phyloP scores from a whole-genome alignment of 2,797 vertebrate genomes.

The Aulostomus chinensis region DNA sequence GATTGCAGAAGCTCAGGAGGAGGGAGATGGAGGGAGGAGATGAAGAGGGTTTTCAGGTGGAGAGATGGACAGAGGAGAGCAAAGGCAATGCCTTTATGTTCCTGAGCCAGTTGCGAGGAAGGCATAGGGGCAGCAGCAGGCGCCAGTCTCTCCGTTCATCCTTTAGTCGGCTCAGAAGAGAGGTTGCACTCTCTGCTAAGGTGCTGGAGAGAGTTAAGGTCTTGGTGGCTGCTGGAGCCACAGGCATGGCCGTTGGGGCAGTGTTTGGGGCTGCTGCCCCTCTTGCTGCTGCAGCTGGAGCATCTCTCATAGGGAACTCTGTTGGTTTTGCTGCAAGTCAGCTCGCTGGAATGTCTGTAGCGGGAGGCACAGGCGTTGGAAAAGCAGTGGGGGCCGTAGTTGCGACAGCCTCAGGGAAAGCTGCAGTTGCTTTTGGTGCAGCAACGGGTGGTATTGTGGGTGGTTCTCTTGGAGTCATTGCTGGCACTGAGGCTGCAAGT shows the following conservation, averaged over 20 bases:
- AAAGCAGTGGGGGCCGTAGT: constrained; percentile 74
- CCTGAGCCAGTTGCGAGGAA: constrained; percentile 16
- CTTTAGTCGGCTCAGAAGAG: constrained; percentile 39
- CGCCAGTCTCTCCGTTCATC: constrained; percentile 26
- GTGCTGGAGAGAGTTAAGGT: constrained; percentile 72
- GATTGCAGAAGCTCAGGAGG: constrained; percentile 6
- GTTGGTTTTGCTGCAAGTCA: constrained; percentile 66
- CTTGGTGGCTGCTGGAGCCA: constrained; percentile 72
- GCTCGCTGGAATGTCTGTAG: constrained; percentile 64
- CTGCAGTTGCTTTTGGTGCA: constrained; percentile 69
- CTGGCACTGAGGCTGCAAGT: constrained; percentile 60
- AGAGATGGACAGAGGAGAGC: constrained; percentile 52
- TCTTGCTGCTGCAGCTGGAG: constrained; percentile 72
- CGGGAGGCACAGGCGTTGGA: constrained; percentile 53
- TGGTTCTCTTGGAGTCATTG: constrained; percentile 66
- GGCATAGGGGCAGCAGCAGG: constrained; percentile 5
- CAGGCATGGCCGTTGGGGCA: constrained; percentile 74
- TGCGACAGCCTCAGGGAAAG: constrained; percentile 65
- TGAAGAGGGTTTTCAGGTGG: constrained; percentile 30
- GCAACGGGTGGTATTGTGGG: constrained; percentile 74
- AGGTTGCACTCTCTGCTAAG: constrained; percentile 67
- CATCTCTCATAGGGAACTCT: constrained; percentile 62
- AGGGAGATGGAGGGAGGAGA: constrained; percentile 11
- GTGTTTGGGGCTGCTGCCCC: constrained; percentile 72
- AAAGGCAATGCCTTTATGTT: constrained; percentile 18